phyloP scores from a whole-genome alignment of 35 echinoderm and acorn worm species.

The Apostichopus japonicus region DNA sequence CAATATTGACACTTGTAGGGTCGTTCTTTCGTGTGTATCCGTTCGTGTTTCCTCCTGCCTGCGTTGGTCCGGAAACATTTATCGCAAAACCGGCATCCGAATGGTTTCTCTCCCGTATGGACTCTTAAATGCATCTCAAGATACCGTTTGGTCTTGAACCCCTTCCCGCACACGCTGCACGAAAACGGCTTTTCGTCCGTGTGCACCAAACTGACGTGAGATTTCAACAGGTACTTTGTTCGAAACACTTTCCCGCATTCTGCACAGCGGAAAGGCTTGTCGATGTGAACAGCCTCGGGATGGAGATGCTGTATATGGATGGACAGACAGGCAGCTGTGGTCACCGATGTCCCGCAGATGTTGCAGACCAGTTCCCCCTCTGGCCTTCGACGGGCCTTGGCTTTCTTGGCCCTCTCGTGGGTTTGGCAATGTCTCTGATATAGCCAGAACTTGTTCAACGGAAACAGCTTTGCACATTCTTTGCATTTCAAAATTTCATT shows the following conservation, averaged over 20 bases:
- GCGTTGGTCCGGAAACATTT: conserved; percentile 51
- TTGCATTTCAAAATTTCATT: conserved; percentile 1
- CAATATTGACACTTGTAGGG: conserved; percentile 74
- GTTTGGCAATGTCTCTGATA: conserved; percentile 17
- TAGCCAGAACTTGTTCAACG: background rate
- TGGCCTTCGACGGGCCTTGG: background rate
- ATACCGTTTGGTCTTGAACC: conserved; percentile 64
- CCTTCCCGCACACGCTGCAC: conserved; percentile 49
- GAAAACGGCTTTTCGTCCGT: conserved; percentile 68
- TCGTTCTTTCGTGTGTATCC: conserved; percentile 70
- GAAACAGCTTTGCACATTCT: conserved; percentile 1
- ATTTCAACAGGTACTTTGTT: conserved; percentile 43
- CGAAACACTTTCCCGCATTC: conserved; percentile 54
- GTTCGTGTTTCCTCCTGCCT: conserved; percentile 52
- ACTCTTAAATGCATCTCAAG: conserved; percentile 61
- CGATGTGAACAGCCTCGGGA: conserved; percentile 18
- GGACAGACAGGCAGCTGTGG: background rate
- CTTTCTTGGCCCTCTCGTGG: background rate
- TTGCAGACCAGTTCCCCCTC: background rate
- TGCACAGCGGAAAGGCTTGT: conserved; percentile 15
- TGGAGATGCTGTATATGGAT: conserved; percentile 51
- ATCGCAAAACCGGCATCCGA: conserved; percentile 40
- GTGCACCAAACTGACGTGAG: conserved; percentile 65
- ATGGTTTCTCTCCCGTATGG: conserved; percentile 66
- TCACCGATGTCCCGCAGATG: conserved; percentile 4